Percentiles rank a stretch among this genome's conserved stretches.
phyloP scores from a whole-genome alignment of 1,140 invertebrate species.

The Cotesia typhae region DNA sequence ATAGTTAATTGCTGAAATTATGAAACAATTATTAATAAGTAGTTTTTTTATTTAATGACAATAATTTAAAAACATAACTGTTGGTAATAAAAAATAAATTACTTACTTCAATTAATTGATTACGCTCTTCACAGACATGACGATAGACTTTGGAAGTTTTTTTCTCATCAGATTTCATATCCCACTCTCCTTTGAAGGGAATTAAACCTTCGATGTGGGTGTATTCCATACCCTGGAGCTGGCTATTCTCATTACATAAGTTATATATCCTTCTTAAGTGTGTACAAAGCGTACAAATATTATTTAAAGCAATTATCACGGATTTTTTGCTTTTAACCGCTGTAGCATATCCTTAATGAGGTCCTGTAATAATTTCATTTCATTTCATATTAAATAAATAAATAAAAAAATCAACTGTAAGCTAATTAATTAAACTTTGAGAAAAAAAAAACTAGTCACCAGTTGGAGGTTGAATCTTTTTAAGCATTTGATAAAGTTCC shows the following conservation, averaged over 20 bases:
- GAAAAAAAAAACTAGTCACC: constrained; percentile 41
- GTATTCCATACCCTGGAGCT: constrained; percentile 84
- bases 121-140: constrained; percentile 78
- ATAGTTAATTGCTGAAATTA: constrained; percentile 78
- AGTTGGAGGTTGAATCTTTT: constrained; percentile 76
- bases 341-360: constrained; percentile 71
- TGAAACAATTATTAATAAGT: constrained; percentile 17
- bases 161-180: constrained; percentile 79
- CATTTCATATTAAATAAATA: constrained; percentile 6
- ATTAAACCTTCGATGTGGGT: constrained; percentile 90
- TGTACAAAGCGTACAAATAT: constrained; percentile 79
- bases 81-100: constrained; percentile 41
- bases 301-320: constrained; percentile 82
- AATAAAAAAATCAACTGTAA: constrained; percentile 8
- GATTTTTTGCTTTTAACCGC: constrained; percentile 87
- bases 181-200: constrained; percentile 85
- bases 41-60: background rate
- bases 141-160: constrained; percentile 81
- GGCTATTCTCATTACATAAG: constrained; percentile 87
- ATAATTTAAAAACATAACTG: no score
- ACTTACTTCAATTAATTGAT: constrained; percentile 77
- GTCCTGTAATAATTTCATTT: constrained; percentile 66
- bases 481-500: constrained; percentile 87
- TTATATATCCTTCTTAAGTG: constrained; percentile 87
- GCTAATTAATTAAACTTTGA: background rate